Percentiles rank a stretch among this genome's conserved stretches.
These are phyloP conservation scores for Triplophysa siluroides DNA, from an alignment of 2,113 vertebrate genomes.

Conservation along the genomic window DNA sequence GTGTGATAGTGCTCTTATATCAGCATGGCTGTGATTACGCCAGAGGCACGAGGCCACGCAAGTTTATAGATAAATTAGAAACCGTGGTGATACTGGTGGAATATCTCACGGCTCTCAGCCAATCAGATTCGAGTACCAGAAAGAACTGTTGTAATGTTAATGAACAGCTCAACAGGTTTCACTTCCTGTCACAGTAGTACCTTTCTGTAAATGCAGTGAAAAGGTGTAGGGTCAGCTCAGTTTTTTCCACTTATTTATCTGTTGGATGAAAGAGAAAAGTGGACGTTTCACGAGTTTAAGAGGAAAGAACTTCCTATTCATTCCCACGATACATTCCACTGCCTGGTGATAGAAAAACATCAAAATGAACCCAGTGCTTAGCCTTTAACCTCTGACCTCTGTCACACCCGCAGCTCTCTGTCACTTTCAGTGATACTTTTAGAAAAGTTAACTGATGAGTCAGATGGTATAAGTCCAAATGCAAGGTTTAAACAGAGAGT, in stretches of 20 bases:
- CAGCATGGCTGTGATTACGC: too few relatives aligned
- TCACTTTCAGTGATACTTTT: not conserved
- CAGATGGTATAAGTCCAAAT: too few relatives aligned
- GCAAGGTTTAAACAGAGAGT: not conserved
- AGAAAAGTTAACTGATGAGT: too few relatives aligned
- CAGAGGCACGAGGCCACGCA: too few relatives aligned
- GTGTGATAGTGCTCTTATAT: too few relatives aligned
- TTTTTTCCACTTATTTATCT: constrained; percentile 43
- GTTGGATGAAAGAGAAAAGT: constrained; percentile 12
- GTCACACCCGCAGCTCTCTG: not conserved
- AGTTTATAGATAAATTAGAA: too few relatives aligned
- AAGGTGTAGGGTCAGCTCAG: not conserved
- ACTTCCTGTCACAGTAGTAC: constrained; percentile 6
- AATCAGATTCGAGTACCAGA: too few relatives aligned
- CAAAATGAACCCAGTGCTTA: constrained; percentile 18
- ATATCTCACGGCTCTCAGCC: too few relatives aligned
- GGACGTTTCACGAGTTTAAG: not conserved
- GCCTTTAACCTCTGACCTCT: constrained; percentile 49
- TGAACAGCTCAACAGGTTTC: too few relatives aligned
- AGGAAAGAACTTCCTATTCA: not conserved
- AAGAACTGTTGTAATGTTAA: too few relatives aligned
- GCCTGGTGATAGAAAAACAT: not conserved
- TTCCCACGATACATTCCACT: constrained; percentile 43
- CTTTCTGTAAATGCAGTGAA: constrained; percentile 4
- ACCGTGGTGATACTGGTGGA: too few relatives aligned